Evolutionary conservation across 2,113 vertebrate species (phyloP), one percentile per base, ranked within the genome.

Genomic region (Semnornis frantzii): DNA sequence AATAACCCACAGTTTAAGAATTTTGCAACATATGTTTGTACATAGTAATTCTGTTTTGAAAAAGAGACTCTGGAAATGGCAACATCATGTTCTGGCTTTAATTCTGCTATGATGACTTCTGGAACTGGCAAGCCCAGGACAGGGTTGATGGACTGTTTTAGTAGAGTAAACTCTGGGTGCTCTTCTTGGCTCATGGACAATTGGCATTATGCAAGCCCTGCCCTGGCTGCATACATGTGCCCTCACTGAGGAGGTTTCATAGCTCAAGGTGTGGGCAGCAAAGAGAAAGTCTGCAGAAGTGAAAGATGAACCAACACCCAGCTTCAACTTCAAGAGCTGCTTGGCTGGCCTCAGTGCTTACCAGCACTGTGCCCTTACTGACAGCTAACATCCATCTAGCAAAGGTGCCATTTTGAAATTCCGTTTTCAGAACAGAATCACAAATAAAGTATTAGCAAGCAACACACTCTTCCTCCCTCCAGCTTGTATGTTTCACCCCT

Each of bases 341-440:
- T 8, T 72, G 85, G 50, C 73, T 96, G 17, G 9, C 60, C 62
- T 37, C 37, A 39, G 34, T 12, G 62, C 34, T 87, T 31, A 62
- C 19, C 71, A 73, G 34, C 11, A 65, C 48, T 44, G 58, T 42
- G 64, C 65, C 60, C 15, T 6, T 19, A 31, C 37, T 15, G 55
- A 46, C 71, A 60, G 34, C 17, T 71, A 73, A 70, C 10, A 2
- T 1, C 19, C 11, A 8, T 46, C 77, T 63, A 31, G 37, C 87
- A 76, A 63, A 87, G 7, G 5, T 81, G 85, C 54, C 64, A 90
- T 69, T 81, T 89, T 34, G 0, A 62, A 91, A 81, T 76, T 46
- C 42, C 42, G 31, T 90, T 94, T 94, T 95, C 92, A 93, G 70
- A 92, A 87, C 78, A 94, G 90, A 93, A 89, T 54, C 48, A 84